Evolutionary conservation across 2,888 invertebrate genomes (phyloP).

Genomic region (Rhagonycha fulva): DNA sequence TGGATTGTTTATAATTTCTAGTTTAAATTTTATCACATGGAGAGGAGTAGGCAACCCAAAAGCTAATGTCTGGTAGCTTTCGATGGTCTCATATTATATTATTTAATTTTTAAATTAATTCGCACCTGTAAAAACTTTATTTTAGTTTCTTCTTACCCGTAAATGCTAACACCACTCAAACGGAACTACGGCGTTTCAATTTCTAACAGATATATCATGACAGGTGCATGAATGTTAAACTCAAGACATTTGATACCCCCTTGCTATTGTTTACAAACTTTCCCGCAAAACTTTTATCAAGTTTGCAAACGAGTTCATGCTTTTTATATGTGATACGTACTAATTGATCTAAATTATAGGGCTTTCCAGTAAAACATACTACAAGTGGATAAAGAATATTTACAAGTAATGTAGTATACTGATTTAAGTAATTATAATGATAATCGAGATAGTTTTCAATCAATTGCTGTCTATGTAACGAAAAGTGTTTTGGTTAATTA

Average conservation of each 20-base stretch:
- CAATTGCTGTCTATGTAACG: no score
- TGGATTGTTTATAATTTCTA: background rate
- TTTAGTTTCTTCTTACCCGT: background rate
- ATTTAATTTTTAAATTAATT: background rate
- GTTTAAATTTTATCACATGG: background rate
- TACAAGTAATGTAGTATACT: background rate
- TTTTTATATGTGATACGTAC: background rate
- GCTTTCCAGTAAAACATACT: background rate
- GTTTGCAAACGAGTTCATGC: background rate
- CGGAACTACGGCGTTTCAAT: background rate
- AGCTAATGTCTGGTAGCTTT: background rate
- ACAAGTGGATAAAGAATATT: background rate
- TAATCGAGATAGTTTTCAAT: background rate
- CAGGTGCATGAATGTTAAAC: background rate
- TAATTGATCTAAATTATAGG: background rate
- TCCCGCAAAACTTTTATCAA: background rate
- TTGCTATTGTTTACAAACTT: background rate
- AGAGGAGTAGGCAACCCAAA: background rate
- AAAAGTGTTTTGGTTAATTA: background rate
- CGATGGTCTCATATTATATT: background rate
- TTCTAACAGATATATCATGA: background rate
- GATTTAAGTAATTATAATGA: background rate
- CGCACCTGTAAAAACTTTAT: background rate
- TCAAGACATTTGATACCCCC: background rate
- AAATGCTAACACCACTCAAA: background rate